phyloP scores from a whole-genome alignment of 2,888 invertebrate species.

The Meta bourneti region DNA sequence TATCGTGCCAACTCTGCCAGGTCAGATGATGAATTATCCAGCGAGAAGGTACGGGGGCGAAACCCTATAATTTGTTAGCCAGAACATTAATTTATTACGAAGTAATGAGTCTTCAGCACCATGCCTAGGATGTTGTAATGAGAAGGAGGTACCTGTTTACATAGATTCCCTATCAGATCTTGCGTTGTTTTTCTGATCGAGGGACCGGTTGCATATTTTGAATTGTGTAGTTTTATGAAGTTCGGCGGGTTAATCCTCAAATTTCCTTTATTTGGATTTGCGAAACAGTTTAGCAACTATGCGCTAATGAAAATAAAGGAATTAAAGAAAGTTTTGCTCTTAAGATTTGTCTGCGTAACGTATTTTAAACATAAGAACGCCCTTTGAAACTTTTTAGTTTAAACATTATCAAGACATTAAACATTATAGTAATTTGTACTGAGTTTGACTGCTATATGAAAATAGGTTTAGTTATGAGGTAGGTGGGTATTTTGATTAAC shows the following conservation, averaged over 20 bases:
- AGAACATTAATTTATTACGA: slow-evolving; percentile 73
- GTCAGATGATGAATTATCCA: slow-evolving; percentile 61
- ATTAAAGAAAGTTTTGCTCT: too few species aligned
- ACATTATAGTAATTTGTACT: too few species aligned
- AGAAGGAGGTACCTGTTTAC: slow-evolving; percentile 76
- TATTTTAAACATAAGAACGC: too few species aligned
- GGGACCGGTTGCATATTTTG: slow-evolving; percentile 29
- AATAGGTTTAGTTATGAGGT: too few species aligned
- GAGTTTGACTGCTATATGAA: too few species aligned
- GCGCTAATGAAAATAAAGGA: too few species aligned
- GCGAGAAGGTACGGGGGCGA: slow-evolving; percentile 64
- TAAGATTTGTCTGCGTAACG: too few species aligned
- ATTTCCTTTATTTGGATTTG: too few species aligned
- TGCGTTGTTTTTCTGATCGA: slow-evolving; percentile 23
- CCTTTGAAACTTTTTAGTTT: too few species aligned
- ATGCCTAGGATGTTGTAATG: slow-evolving; percentile 64
- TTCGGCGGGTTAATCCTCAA: background rate
- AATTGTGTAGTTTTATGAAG: background rate
- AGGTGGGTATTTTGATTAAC: too few species aligned
- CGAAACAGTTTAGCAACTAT: too few species aligned
- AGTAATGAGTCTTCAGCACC: slow-evolving; percentile 74
- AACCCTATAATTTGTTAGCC: slow-evolving; percentile 71
- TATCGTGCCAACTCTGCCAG: slow-evolving; percentile 45
- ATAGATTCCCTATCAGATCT: slow-evolving; percentile 70
- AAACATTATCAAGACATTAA: too few species aligned